phyloP scores from a whole-genome alignment of 2,113 vertebrate species.

The Amia ocellicauda region DNA sequence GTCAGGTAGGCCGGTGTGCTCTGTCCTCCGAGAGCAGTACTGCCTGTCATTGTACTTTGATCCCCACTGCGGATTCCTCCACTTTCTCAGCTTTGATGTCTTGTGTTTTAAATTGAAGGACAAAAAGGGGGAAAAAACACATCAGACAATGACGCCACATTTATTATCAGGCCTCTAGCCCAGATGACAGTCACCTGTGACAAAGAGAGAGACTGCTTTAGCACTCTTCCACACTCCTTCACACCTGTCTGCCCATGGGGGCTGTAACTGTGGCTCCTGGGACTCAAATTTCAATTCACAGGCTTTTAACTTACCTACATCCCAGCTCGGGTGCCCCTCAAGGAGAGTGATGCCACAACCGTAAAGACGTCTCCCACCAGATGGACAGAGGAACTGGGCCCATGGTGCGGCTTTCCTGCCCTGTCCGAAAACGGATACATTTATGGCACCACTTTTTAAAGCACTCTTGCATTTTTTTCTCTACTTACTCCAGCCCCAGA shows the following conservation, averaged over 20 bases:
- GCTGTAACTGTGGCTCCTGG: neutral
- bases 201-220: conserved; percentile 7
- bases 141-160: neutral
- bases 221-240: neutral
- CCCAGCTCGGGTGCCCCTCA: neutral
- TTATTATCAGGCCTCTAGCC: neutral
- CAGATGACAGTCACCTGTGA: conserved; percentile 12
- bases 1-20: too few species aligned
- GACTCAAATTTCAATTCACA: neutral
- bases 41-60: neutral
- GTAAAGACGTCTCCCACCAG: too few species aligned
- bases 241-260: conserved; percentile 3
- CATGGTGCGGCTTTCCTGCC: too few species aligned
- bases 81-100: conserved; percentile 2
- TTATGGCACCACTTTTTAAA: too few species aligned
- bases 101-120: neutral
- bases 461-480: too few species aligned
- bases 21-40: too few species aligned
- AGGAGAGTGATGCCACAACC: too few species aligned
- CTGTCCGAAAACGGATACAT: too few species aligned
- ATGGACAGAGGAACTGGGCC: too few species aligned
- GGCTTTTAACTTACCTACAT: neutral
- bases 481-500: too few species aligned
- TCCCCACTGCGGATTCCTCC: neutral
- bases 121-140: neutral